Conservation (phyloP, 2,797 vertebrate species). For the Gorsachius magnificus region DNA sequence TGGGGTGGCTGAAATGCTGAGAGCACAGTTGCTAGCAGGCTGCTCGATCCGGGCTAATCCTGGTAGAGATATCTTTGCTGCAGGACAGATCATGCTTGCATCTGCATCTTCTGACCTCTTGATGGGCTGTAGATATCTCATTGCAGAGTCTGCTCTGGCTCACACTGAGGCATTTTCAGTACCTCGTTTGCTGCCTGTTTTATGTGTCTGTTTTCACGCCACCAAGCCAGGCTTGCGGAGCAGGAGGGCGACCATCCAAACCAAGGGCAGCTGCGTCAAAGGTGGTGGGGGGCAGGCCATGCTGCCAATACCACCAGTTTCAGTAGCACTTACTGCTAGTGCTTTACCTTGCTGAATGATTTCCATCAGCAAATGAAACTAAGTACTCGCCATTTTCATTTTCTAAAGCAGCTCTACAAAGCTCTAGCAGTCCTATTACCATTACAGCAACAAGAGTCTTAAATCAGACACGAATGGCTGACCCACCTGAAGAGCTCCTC, state of each 20-base stretch:
- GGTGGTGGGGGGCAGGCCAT: not conserved
- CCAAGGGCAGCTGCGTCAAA: not conserved
- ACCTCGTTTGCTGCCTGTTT: not conserved
- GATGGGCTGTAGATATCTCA: not conserved
- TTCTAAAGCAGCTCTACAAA: not conserved
- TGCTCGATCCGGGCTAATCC: not conserved
- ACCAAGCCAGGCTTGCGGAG: not conserved
- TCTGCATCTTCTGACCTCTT: not conserved
- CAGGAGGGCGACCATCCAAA: not conserved
- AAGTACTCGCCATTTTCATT: not conserved
- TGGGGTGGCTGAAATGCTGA: not conserved
- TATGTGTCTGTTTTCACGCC: not conserved
- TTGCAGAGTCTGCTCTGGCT: not conserved
- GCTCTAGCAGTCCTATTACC: not conserved
- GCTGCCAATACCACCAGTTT: not conserved
- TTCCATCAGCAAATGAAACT: not conserved
- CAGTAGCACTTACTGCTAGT: not conserved
- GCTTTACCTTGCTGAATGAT: not conserved
- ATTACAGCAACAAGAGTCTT: not conserved
- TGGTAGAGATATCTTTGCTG: not conserved
- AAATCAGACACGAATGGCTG: not conserved
- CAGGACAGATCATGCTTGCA: not conserved
- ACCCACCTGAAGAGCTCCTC: not conserved
- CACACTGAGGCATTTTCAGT: not conserved
- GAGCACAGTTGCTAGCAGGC: not conserved